Conservation (phyloP, 2,888 invertebrate species). For the Chironomus tentans region DNA sequence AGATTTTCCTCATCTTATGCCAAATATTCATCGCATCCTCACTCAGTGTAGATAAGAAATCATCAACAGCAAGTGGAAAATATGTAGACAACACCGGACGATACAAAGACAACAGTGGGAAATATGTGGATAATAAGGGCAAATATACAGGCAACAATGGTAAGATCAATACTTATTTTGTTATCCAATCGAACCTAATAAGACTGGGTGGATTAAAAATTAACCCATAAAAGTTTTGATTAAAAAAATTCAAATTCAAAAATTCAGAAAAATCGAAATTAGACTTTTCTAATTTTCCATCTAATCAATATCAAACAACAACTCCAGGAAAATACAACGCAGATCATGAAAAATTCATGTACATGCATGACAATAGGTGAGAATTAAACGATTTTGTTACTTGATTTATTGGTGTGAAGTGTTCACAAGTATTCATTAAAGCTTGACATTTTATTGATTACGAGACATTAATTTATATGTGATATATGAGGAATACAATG, state of each 20-base stretch:
- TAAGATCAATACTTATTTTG: neutral
- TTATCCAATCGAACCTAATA: neutral
- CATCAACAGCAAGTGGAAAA: neutral
- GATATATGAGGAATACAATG: too few species aligned
- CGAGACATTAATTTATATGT: too few species aligned
- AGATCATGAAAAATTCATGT: neutral
- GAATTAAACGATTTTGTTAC: neutral
- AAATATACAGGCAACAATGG: neutral
- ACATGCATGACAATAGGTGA: conserved; percentile 3
- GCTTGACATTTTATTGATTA: too few species aligned
- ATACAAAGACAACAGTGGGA: neutral
- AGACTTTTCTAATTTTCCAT: conserved; percentile 14
- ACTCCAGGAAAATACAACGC: neutral
- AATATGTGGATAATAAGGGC: neutral
- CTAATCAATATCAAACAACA: neutral
- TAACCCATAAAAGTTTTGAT: neutral
- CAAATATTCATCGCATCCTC: neutral
- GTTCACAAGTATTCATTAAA: too few species aligned
- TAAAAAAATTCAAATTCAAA: neutral
- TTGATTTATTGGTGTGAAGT: too few species aligned
- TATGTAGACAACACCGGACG: neutral
- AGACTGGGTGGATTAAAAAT: neutral
- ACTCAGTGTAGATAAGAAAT: neutral
- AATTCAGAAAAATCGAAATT: neutral
- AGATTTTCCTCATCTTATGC: too few species aligned